Conservation (phyloP, 2,113 vertebrate species). For the Psettodes erumei region DNA sequence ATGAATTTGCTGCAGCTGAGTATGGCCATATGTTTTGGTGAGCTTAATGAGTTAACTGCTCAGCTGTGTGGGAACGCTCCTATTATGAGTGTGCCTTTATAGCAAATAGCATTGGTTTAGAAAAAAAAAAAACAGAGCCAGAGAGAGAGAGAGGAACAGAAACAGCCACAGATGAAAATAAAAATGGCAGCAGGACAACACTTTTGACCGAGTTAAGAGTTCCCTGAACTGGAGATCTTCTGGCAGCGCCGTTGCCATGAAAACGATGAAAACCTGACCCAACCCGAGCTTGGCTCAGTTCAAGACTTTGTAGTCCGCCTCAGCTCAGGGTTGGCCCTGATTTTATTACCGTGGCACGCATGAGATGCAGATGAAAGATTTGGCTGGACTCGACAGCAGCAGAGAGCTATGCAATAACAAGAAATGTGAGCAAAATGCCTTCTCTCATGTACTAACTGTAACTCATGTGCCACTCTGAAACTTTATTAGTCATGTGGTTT, state of each 20-base stretch:
- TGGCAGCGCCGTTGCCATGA: background rate
- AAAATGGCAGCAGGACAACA: slow-evolving; percentile 29
- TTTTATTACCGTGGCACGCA: slow-evolving; percentile 29
- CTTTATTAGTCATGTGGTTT: background rate
- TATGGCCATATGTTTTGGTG: slow-evolving; percentile 52
- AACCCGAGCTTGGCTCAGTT: background rate
- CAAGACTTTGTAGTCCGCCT: slow-evolving; percentile 25
- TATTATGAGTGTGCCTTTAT: slow-evolving; percentile 44
- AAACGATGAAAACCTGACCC: slow-evolving; percentile 21
- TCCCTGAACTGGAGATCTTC: slow-evolving; percentile 21
- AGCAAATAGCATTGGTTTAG: slow-evolving; percentile 39
- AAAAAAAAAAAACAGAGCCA: no score
- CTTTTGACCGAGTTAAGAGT: slow-evolving; percentile 3
- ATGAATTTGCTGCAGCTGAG: slow-evolving; percentile 41
- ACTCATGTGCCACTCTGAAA: background rate
- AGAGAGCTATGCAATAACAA: background rate
- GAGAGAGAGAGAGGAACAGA: slow-evolving; percentile 31
- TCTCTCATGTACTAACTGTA: fast-evolving
- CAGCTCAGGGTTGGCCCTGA: slow-evolving; percentile 1
- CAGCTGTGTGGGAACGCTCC: slow-evolving; percentile 45
- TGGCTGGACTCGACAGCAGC: slow-evolving; percentile 15
- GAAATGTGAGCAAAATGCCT: background rate
- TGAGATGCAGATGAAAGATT: slow-evolving; percentile 18
- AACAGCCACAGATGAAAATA: slow-evolving; percentile 45
- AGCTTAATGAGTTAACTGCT: slow-evolving; percentile 56